Conservation (phyloP, 2,113 vertebrate genomes). For the Podiceps cristatus region DNA sequence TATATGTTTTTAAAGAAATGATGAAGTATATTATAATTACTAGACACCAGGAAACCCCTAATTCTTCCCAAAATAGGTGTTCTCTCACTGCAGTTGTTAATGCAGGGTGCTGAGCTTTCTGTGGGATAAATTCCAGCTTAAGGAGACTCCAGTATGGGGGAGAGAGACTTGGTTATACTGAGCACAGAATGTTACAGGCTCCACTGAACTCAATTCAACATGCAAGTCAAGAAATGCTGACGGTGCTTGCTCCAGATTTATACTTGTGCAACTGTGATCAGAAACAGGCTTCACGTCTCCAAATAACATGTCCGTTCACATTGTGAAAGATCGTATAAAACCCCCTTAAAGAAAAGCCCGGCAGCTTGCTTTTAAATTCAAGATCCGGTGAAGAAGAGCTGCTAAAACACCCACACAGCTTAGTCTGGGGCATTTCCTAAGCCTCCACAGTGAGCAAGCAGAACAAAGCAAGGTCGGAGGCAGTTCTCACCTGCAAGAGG, state of each 20-base stretch:
- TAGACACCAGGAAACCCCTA: background rate
- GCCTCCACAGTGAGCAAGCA: background rate
- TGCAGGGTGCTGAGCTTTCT: background rate
- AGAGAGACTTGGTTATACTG: background rate
- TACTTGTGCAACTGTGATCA: background rate
- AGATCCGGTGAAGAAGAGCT: constrained; percentile 24
- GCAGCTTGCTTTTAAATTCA: constrained; percentile 48
- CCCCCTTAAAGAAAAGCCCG: background rate
- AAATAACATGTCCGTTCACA: background rate
- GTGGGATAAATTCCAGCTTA: background rate
- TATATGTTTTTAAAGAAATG: background rate
- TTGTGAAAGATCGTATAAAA: background rate
- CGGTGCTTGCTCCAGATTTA: background rate
- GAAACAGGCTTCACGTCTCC: background rate
- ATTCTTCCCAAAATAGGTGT: background rate
- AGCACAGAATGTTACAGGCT: background rate
- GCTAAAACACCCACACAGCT: constrained; percentile 44
- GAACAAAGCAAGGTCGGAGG: constrained; percentile 4
- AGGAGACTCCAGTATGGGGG: background rate
- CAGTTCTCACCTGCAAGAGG: constrained; percentile 26
- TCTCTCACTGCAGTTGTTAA: background rate
- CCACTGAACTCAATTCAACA: background rate
- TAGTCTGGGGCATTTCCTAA: constrained; percentile 54
- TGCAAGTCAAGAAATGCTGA: background rate
- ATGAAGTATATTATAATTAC: background rate